Percentiles rank a stretch among this genome's conserved stretches.
phyloP scores from a whole-genome alignment of 2,797 vertebrate genomes.

The Tauraco hartlaubi region DNA sequence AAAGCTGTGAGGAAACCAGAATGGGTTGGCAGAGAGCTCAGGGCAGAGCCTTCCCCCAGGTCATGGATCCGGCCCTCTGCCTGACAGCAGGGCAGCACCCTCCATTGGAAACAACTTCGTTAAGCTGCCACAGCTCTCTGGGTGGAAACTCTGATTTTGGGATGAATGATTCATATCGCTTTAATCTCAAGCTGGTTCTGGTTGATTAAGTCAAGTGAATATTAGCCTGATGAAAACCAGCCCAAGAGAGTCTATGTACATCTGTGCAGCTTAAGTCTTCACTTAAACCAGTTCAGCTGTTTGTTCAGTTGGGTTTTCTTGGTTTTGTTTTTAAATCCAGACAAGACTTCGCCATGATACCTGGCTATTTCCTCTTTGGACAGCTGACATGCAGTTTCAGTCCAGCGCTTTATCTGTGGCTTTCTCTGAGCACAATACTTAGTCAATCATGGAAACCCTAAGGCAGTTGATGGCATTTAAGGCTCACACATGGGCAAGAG shows the following conservation, averaged over 20 bases:
- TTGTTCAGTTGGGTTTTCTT: background rate
- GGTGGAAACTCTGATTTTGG: background rate
- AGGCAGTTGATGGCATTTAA: background rate
- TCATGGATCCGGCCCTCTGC: background rate
- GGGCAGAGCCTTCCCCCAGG: background rate
- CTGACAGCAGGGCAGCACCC: background rate
- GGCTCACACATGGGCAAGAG: background rate
- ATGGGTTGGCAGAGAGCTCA: rapidly evolving
- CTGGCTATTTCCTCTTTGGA: background rate
- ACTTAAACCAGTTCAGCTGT: background rate
- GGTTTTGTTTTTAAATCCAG: background rate
- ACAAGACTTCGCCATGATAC: rapidly evolving
- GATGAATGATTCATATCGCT: background rate
- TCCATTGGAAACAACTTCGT: background rate
- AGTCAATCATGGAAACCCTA: background rate
- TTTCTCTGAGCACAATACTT: background rate
- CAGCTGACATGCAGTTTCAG: background rate
- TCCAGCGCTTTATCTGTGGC: background rate
- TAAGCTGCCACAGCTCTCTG: background rate
- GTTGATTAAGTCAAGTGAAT: background rate
- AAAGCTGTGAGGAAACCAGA: background rate
- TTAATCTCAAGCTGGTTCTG: background rate
- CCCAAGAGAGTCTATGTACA: background rate
- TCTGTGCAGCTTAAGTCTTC: background rate
- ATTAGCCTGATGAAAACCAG: background rate